Conservation (phyloP, 2,113 vertebrate species). For the Numida meleagris region DNA sequence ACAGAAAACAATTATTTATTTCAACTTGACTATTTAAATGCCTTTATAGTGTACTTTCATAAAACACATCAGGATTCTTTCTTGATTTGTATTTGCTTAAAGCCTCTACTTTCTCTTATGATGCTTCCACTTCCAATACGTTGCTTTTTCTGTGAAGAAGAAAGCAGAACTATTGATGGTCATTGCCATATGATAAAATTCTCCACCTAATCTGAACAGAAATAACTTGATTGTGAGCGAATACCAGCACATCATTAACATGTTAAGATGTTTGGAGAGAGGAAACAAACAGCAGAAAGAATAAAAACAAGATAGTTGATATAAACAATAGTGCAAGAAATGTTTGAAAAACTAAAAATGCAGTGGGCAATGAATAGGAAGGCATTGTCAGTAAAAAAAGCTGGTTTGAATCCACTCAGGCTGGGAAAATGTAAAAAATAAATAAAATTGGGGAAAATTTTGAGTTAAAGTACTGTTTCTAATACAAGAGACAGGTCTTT, state of each 20-base stretch:
- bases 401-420: not conserved
- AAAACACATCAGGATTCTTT: not conserved
- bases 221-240: not conserved
- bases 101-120: not conserved
- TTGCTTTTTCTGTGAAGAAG: not conserved
- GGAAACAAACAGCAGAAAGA: not conserved
- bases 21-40: not conserved
- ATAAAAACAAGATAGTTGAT: not conserved
- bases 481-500: not conserved
- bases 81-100: not conserved
- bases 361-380: not conserved
- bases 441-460: not conserved
- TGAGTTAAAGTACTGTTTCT: not conserved
- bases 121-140: not conserved
- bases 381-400: not conserved
- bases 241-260: not conserved
- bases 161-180: constrained; percentile 13
- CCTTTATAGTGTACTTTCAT: not conserved
- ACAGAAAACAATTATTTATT: constrained; percentile 3
- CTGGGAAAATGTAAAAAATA: not conserved
- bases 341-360: not conserved
- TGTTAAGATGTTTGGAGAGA: not conserved
- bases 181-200: not conserved
- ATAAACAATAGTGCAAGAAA: not conserved
- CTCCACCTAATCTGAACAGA: not conserved